Conservation (phyloP, 1,140 invertebrate species). For the Laodelphax striatellus region DNA sequence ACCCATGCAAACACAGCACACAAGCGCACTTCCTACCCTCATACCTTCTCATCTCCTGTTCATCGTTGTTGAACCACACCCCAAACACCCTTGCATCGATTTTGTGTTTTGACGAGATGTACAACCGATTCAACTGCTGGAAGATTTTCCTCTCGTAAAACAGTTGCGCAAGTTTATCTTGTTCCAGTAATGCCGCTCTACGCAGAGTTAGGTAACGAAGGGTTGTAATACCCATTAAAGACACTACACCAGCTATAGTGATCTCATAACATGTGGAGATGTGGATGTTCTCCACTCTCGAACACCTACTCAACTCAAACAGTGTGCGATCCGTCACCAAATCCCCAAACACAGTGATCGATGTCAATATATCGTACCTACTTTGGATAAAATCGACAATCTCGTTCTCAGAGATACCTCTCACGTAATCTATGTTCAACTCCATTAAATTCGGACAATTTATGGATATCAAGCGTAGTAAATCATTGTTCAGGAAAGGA, state of each 20-base stretch:
- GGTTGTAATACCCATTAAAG: constrained; percentile 1
- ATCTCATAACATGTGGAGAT: constrained; percentile 8
- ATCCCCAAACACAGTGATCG: constrained; percentile 9
- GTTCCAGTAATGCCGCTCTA: background rate
- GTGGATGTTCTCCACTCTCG: constrained; percentile 3
- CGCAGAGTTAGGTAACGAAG: constrained; percentile 3
- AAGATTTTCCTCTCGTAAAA: constrained; percentile 2
- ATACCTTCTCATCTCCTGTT: background rate
- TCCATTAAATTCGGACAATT: constrained; percentile 1
- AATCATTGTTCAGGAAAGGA: background rate
- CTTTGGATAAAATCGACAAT: constrained; percentile 3
- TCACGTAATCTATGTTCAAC: constrained; percentile 12
- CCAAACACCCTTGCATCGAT: constrained; percentile 2
- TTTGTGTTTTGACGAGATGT: constrained; percentile 1
- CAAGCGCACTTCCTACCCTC: background rate
- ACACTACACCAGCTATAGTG: constrained; percentile 8
- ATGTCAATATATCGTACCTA: background rate
- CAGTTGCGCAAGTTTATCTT: background rate
- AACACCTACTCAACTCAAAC: constrained; percentile 6
- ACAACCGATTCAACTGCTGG: constrained; percentile 7
- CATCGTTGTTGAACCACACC: background rate
- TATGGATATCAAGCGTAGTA: background rate
- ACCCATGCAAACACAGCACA: constrained; percentile 1
- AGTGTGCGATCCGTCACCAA: constrained; percentile 9
- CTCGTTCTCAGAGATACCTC: constrained; percentile 11